Conservation (phyloP, 2,113 vertebrate genomes). For the Erythrolamprus reginae region DNA sequence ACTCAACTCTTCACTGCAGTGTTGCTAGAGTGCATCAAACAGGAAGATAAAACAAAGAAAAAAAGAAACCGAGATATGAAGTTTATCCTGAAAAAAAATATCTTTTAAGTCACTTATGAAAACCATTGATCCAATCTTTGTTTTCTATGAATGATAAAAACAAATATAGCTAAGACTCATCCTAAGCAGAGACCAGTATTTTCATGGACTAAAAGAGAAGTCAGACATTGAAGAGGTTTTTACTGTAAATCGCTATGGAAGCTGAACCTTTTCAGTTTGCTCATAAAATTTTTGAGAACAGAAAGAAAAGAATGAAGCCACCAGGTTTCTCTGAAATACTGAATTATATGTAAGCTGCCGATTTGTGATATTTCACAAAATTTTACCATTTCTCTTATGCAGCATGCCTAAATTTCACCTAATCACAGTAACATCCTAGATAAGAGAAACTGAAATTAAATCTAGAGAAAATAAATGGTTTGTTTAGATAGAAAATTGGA, state of each 20-base stretch:
- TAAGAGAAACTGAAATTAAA: background rate
- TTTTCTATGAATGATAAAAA: background rate
- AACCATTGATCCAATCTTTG: background rate
- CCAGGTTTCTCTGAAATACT: background rate
- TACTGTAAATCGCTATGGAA: background rate
- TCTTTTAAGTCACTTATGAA: background rate
- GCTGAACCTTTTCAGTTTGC: background rate
- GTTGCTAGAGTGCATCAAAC: background rate
- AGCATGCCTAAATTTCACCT: background rate
- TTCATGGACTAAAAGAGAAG: background rate
- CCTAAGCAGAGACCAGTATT: background rate
- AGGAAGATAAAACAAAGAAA: background rate
- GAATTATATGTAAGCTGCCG: background rate
- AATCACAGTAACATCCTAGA: background rate
- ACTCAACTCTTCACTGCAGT: constrained; percentile 13
- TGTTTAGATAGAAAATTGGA: background rate
- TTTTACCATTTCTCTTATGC: background rate
- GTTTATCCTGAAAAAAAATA: background rate
- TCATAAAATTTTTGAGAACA: background rate
- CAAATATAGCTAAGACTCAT: background rate
- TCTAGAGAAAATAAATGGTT: background rate
- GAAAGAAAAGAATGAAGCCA: background rate
- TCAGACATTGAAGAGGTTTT: background rate
- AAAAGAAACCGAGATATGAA: background rate
- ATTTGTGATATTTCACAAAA: background rate